Conservation (phyloP, 2,113 vertebrate species). For the Vimba vimba region DNA sequence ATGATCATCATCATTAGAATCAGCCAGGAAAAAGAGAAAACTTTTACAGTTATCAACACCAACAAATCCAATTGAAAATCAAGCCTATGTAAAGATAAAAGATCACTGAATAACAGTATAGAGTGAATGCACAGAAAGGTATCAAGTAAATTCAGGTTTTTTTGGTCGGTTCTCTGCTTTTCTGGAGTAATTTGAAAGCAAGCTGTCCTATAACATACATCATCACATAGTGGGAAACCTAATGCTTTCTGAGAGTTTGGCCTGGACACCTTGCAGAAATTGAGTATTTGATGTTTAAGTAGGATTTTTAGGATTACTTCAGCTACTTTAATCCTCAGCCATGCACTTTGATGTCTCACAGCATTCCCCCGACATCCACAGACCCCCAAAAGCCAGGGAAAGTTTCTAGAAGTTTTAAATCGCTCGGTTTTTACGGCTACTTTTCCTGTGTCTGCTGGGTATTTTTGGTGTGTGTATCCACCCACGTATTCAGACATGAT, state of each 20-base stretch:
- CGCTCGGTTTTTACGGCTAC: slow-evolving; percentile 11
- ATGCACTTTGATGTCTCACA: slow-evolving; percentile 29
- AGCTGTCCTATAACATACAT: background rate
- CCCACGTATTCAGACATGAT: slow-evolving; percentile 60
- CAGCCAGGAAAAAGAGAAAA: slow-evolving; percentile 16
- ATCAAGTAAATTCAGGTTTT: slow-evolving; percentile 74
- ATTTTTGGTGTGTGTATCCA: slow-evolving; percentile 52
- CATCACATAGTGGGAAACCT: background rate
- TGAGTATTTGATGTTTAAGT: slow-evolving; percentile 1
- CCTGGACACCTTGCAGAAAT: slow-evolving; percentile 1
- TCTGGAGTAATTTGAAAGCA: slow-evolving; percentile 6
- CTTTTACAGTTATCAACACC: background rate
- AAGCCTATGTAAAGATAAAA: slow-evolving; percentile 30
- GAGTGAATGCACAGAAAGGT: slow-evolving; percentile 49
- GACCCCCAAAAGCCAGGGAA: background rate
- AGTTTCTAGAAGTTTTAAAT: background rate
- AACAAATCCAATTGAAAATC: slow-evolving; percentile 16
- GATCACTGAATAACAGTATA: slow-evolving; percentile 40
- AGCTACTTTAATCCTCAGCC: slow-evolving; percentile 49
- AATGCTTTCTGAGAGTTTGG: background rate
- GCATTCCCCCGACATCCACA: slow-evolving; percentile 4
- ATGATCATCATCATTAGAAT: slow-evolving; percentile 42
- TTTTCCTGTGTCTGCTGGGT: slow-evolving; percentile 32
- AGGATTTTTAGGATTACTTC: slow-evolving; percentile 42
- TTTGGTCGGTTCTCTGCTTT: slow-evolving; percentile 59